phyloP scores from a whole-genome alignment of 2,113 vertebrate genomes.

The Rhynchopsitta pachyrhyncha region DNA sequence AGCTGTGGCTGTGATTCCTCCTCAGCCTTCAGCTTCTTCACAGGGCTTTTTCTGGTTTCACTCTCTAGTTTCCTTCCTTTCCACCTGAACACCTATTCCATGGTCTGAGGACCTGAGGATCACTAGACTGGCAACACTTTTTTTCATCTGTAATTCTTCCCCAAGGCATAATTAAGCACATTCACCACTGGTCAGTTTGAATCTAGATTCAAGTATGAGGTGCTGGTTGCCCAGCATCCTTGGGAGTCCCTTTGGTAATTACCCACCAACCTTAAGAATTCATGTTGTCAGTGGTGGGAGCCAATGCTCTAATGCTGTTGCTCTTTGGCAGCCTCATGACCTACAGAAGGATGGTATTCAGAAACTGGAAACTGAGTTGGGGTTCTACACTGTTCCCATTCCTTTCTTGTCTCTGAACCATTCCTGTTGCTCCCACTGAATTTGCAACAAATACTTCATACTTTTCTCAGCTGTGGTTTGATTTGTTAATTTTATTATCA shows the following conservation, averaged over 20 bases:
- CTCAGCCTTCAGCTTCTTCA: background rate
- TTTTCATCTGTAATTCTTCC: background rate
- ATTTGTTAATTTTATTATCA: background rate
- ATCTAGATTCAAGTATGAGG: background rate
- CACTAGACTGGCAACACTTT: background rate
- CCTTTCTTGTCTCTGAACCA: background rate
- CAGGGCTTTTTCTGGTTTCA: background rate
- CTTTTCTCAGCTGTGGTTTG: background rate
- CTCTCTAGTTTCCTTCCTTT: background rate
- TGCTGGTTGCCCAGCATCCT: background rate
- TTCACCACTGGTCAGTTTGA: background rate
- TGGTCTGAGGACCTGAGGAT: background rate
- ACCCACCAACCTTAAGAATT: background rate
- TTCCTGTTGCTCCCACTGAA: background rate
- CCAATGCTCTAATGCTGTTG: background rate
- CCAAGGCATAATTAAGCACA: background rate
- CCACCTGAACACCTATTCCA: background rate
- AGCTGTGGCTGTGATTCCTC: background rate
- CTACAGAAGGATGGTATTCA: background rate
- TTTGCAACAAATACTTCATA: background rate
- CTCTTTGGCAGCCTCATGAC: background rate
- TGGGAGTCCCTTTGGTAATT: background rate
- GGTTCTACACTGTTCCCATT: background rate
- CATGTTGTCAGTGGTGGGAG: fast-evolving
- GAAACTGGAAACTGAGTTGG: background rate